Percentiles rank a stretch among this genome's conserved stretches.
These are phyloP conservation scores for Crematogaster levior DNA, from an alignment of 2,888 invertebrate genomes.

Conservation along the genomic window DNA sequence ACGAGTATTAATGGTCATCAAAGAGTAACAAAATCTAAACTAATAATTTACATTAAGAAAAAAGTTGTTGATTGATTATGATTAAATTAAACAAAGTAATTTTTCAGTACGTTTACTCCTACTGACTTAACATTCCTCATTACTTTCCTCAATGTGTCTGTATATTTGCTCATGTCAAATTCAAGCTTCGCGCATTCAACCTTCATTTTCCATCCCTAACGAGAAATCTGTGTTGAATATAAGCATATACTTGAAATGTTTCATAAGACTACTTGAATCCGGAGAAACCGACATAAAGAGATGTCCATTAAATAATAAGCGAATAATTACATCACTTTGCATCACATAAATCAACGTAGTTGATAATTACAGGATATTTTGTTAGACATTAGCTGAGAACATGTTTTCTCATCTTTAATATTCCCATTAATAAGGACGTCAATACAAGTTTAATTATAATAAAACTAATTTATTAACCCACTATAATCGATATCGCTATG, in stretches of 20 bases:
- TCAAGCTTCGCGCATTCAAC: conserved; percentile 72
- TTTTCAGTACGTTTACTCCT: conserved; percentile 70
- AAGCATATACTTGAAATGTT: not conserved
- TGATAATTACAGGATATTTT: not conserved
- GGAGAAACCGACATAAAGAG: not conserved
- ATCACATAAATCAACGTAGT: conserved; percentile 10
- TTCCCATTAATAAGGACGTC: not conserved
- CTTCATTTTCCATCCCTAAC: conserved; percentile 58
- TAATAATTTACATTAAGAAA: no score
- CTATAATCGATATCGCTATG: not conserved
- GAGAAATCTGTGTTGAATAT: not conserved
- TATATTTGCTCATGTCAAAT: conserved; percentile 70
- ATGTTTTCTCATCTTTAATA: not conserved
- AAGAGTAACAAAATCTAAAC: not conserved
- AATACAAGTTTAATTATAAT: not conserved
- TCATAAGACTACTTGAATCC: not conserved
- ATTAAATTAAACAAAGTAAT: no score
- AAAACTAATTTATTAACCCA: not conserved
- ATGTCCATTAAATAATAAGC: not conserved
- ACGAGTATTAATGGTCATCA: not conserved
- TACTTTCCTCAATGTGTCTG: conserved; percentile 55
- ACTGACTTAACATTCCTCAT: conserved; percentile 38
- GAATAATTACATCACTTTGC: not conserved
- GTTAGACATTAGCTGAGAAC: not conserved
- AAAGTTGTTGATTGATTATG: no score